Conservation (phyloP, 2,888 invertebrate species). For the Drosophila multiciliata region DNA sequence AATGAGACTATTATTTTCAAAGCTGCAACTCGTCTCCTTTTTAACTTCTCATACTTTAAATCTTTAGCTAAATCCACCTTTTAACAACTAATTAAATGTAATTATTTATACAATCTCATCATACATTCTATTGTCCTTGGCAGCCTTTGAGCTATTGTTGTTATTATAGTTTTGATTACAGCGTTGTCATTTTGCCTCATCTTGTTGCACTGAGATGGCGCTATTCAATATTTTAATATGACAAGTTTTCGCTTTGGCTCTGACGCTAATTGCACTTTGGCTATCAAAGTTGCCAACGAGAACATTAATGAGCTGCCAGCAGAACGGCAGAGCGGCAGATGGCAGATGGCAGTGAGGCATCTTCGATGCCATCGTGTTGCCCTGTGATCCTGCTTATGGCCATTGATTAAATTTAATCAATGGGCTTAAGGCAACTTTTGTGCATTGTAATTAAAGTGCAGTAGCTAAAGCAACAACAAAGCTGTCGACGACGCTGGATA, state of each 20-base stretch:
- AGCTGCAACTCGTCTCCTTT: neutral
- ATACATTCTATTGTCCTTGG: conserved; percentile 11
- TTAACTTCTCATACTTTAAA: neutral
- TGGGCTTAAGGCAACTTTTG: conserved; percentile 78
- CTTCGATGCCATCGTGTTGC: conserved; percentile 6
- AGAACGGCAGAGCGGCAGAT: neutral
- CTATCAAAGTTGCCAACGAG: conserved; percentile 69
- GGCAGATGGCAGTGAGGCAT: neutral
- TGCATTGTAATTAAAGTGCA: conserved; percentile 80
- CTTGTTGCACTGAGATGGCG: conserved; percentile 50
- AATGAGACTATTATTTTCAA: neutral
- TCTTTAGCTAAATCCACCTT: neutral
- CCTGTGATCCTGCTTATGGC: conserved; percentile 68
- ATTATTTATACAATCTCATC: conserved; percentile 12
- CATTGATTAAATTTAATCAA: conserved; percentile 80
- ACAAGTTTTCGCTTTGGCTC: conserved; percentile 66
- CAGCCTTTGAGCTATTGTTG: conserved; percentile 9
- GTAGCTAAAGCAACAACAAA: conserved; percentile 7
- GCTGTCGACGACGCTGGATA: conserved; percentile 43
- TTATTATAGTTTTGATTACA: conserved; percentile 15
- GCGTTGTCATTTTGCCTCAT: conserved; percentile 26
- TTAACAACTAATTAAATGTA: conserved; percentile 16
- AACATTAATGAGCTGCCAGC: conserved; percentile 70
- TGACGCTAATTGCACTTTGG: conserved; percentile 76
- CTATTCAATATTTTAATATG: conserved; percentile 79